These are phyloP conservation scores for Lasius fuliginosus DNA, from an alignment of 2,888 invertebrate genomes.

Conservation along the genomic window DNA sequence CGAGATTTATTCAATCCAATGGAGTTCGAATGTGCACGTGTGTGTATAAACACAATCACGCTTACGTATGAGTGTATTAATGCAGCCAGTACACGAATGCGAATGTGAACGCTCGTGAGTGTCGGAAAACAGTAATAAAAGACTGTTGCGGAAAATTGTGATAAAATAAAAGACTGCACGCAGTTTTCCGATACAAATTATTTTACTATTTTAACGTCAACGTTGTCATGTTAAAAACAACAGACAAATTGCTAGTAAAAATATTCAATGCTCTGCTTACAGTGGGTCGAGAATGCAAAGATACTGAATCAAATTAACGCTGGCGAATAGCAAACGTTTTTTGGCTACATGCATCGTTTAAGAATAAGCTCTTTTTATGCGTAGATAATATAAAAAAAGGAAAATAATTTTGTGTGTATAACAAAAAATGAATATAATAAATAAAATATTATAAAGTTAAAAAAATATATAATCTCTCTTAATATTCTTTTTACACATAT, in stretches of 20 bases:
- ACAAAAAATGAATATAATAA: neutral
- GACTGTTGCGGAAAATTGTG: slow-evolving; percentile 18
- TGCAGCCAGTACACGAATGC: neutral
- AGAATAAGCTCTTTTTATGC: neutral
- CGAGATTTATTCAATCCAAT: slow-evolving; percentile 44
- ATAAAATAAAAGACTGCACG: slow-evolving; percentile 22
- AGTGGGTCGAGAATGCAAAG: slow-evolving; percentile 17
- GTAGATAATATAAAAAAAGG: neutral
- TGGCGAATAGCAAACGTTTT: slow-evolving; percentile 12
- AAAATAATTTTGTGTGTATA: neutral
- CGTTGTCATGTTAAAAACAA: slow-evolving; percentile 16
- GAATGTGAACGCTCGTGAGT: slow-evolving; percentile 14
- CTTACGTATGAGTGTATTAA: slow-evolving; percentile 1
- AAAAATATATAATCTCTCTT: slow-evolving; percentile 1
- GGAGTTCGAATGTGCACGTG: slow-evolving; percentile 1
- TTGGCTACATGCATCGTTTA: neutral
- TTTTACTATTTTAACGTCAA: slow-evolving; percentile 20
- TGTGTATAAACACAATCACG: slow-evolving; percentile 21
- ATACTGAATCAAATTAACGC: slow-evolving; percentile 30
- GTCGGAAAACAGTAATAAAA: slow-evolving; percentile 20
- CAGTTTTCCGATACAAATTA: slow-evolving; percentile 38
- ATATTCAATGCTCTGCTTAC: slow-evolving; percentile 28
- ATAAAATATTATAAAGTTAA: neutral
- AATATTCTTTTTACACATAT: neutral
- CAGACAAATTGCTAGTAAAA: slow-evolving; percentile 17